Evolutionary conservation across 2,888 invertebrate genomes (phyloP).

Genomic region (Podotricha telesiphe): DNA sequence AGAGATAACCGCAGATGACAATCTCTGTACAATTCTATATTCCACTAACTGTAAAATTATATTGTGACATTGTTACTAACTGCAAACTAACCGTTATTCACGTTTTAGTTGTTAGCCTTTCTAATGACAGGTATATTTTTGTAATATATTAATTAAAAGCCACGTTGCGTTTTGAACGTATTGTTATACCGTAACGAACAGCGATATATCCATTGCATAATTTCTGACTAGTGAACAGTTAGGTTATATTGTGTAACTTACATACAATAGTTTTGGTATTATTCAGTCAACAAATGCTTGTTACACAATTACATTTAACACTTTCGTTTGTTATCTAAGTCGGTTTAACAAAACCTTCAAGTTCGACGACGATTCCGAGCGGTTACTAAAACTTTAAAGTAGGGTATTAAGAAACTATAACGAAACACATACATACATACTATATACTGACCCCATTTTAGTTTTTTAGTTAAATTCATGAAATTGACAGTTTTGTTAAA

Average conservation of each 20-base stretch:
- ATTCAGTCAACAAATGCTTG: slow-evolving; percentile 55
- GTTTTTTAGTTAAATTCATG: slow-evolving; percentile 16
- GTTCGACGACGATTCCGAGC: slow-evolving; percentile 58
- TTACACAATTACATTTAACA: slow-evolving; percentile 68
- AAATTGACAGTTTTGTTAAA: neutral
- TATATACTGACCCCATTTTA: slow-evolving; percentile 1
- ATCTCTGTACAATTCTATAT: slow-evolving; percentile 20
- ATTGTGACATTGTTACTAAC: slow-evolving; percentile 12
- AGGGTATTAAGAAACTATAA: slow-evolving; percentile 27
- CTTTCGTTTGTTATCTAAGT: slow-evolving; percentile 75
- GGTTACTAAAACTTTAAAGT: slow-evolving; percentile 47
- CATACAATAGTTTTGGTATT: slow-evolving; percentile 57
- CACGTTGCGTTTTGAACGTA: slow-evolving; percentile 19
- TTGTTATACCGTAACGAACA: slow-evolving; percentile 26
- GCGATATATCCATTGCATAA: slow-evolving; percentile 31
- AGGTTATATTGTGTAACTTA: slow-evolving; percentile 26
- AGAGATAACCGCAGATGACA: slow-evolving; percentile 16
- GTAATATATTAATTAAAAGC: slow-evolving; percentile 13
- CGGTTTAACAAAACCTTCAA: slow-evolving; percentile 57
- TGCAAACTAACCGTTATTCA: slow-evolving; percentile 28
- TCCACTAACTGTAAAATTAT: slow-evolving; percentile 17
- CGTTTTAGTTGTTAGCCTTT: slow-evolving; percentile 26
- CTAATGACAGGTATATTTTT: slow-evolving; percentile 18
- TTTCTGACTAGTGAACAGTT: slow-evolving; percentile 27
- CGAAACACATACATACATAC: slow-evolving; percentile 5